Evolutionary conservation across 37 sponge, comb jelly and placozoan genomes (phyloP), one percentile per base, ranked within the genome.

Genomic region (Aphrocallistes beatrix): DNA sequence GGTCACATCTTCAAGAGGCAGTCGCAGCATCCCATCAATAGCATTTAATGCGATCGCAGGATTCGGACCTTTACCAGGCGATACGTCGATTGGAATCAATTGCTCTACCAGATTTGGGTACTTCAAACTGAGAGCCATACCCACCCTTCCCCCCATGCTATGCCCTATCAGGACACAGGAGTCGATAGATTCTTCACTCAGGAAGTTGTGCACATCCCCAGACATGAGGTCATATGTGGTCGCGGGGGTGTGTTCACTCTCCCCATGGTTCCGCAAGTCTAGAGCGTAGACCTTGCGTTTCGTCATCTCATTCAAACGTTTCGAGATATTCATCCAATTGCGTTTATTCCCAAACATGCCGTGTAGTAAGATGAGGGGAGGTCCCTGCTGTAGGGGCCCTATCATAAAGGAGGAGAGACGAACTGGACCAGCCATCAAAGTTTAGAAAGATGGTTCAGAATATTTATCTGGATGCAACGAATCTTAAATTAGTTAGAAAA

Each of bases 191-290:
- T 87, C 45, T 0, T 90, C 89, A 17, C 75, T 38, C 34, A 87
- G 50, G 69, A 95, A 91, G 25, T 84, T 36, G 37, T 89, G 81
- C 1, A 84, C 39, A 75, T 93, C 94, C 21, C 40, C 51, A 13
- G 83, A 39, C 96, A 96, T 93, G 13, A 87, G 51, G 3, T 86
- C 84, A 51, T 87, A 92, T 36, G 86, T 60, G 90, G 94, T 93
- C 36, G 85, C 47, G 0, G 39, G n/a, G 30, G 82, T 84, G 39
- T 93, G 94, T 13, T 89, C 90, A 82, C 92, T 96, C 37, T 96
- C 90, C 32, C 96, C 96, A 87, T 96, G 96, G 86, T 96, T 96
- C 8, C 94, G 82, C 0, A 91, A 89, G 85, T 96, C 96, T 38
- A 94, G 23, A 9, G 85, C 85, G 84, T 89, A 95, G 83, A 95